Conservation (phyloP, 2,113 vertebrate genomes). For the Tonatia bakeri region DNA sequence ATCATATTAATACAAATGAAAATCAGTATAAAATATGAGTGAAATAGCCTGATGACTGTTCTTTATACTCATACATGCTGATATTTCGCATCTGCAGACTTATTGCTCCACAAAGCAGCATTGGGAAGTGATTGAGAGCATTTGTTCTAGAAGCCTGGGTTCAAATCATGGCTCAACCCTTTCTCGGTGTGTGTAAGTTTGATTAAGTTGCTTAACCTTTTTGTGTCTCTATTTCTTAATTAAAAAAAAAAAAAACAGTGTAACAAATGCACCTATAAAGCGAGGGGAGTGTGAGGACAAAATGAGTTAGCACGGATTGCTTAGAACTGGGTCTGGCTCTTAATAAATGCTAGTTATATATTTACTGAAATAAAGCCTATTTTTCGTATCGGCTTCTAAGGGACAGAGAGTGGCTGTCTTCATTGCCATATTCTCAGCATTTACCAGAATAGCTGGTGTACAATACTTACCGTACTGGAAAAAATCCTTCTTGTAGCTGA, state of each 20-base stretch:
- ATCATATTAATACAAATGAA: neutral
- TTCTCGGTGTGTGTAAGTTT: neutral
- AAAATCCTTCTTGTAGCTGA: too few species aligned
- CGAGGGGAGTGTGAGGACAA: neutral
- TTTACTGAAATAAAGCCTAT: neutral
- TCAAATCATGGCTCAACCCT: neutral
- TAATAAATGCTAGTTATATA: neutral
- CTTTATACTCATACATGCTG: neutral
- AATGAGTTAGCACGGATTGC: neutral
- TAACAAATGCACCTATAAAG: neutral
- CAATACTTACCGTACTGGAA: neutral
- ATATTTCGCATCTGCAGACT: neutral
- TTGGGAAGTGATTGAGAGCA: neutral
- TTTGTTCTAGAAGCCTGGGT: neutral
- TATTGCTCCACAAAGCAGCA: neutral
- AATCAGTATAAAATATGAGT: neutral
- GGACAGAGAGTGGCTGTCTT: neutral
- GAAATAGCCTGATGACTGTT: neutral
- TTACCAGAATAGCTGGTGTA: neutral
- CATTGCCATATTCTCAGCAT: neutral
- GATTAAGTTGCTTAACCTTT: neutral
- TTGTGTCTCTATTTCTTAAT: neutral
- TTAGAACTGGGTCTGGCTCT: neutral
- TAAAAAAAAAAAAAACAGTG: neutral
- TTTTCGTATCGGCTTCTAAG: neutral